A percentile compares a stretch with the other conserved stretches of the same genome.
Conservation (phyloP, 2,888 invertebrate genomes). For the Harpalus rufipes region DNA sequence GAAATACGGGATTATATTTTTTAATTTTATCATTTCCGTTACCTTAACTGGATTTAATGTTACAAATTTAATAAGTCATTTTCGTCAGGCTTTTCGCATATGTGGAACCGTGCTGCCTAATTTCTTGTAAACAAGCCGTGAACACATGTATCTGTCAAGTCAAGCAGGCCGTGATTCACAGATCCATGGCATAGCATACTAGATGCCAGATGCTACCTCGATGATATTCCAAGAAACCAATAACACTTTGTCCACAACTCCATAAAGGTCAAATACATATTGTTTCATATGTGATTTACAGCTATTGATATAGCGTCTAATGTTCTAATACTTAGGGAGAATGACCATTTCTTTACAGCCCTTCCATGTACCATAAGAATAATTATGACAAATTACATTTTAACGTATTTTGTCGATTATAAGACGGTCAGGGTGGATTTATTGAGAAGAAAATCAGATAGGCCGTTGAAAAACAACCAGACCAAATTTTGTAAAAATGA, state of each 20-base stretch:
- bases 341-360: background rate
- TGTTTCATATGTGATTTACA: slow-evolving; percentile 71
- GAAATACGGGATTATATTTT: too few species aligned
- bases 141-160: slow-evolving; percentile 40
- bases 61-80: background rate
- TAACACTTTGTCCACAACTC: slow-evolving; percentile 74
- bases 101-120: background rate
- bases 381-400: too few species aligned
- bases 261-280: slow-evolving; percentile 76
- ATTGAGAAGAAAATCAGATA: too few species aligned
- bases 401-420: too few species aligned
- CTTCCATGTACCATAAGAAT: too few species aligned
- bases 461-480: too few species aligned
- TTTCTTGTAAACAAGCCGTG: background rate
- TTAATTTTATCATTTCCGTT: too few species aligned
- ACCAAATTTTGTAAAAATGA: too few species aligned
- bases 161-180: slow-evolving; percentile 28
- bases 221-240: slow-evolving; percentile 68
- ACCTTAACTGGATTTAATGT: too few species aligned
- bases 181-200: slow-evolving; percentile 6
- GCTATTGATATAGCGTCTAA: slow-evolving; percentile 5
- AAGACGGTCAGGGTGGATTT: too few species aligned
- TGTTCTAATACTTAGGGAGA: slow-evolving; percentile 17
- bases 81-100: background rate
- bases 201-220: slow-evolving; percentile 61